A percentile compares a stretch with the other conserved stretches of the same genome.
Evolutionary conservation across 2,888 invertebrate genomes (phyloP).

Genomic region (Agapostemon virescens): DNA sequence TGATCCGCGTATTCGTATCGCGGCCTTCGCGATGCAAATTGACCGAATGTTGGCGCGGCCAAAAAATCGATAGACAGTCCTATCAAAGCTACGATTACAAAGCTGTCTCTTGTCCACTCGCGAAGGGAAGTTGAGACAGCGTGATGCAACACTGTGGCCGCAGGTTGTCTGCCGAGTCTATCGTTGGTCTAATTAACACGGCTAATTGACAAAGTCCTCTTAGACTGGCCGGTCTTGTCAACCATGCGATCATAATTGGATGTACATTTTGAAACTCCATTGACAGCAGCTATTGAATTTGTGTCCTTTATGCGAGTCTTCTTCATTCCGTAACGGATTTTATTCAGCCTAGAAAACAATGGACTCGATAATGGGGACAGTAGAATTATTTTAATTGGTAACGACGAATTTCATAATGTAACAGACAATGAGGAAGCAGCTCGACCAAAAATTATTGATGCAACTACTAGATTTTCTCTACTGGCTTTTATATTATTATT

Average conservation of each 20-base stretch:
- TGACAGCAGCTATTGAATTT: slow-evolving; percentile 22
- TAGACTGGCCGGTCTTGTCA: slow-evolving; percentile 55
- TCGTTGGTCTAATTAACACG: slow-evolving; percentile 65
- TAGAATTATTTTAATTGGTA: not conserved
- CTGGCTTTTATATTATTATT: too few relatives aligned
- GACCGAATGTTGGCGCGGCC: not conserved
- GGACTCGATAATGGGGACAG: not conserved
- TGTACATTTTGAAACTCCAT: slow-evolving; percentile 43
- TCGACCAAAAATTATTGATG: not conserved
- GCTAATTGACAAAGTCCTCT: slow-evolving; percentile 68
- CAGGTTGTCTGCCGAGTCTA: slow-evolving; percentile 56
- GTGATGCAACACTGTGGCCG: slow-evolving; percentile 58
- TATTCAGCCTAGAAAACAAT: not conserved
- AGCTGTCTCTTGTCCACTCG: slow-evolving; percentile 52
- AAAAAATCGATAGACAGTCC: slow-evolving; percentile 54
- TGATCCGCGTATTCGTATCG: not conserved
- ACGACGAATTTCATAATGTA: not conserved
- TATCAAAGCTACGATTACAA: slow-evolving; percentile 58
- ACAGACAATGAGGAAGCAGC: not conserved
- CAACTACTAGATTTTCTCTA: not conserved
- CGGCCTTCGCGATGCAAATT: not conserved
- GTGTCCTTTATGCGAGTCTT: not conserved
- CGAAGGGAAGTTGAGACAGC: slow-evolving; percentile 60
- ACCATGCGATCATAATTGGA: slow-evolving; percentile 52
- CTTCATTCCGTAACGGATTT: not conserved